Conservation (phyloP, 2,113 vertebrate species). For the Xenus cinereus region DNA sequence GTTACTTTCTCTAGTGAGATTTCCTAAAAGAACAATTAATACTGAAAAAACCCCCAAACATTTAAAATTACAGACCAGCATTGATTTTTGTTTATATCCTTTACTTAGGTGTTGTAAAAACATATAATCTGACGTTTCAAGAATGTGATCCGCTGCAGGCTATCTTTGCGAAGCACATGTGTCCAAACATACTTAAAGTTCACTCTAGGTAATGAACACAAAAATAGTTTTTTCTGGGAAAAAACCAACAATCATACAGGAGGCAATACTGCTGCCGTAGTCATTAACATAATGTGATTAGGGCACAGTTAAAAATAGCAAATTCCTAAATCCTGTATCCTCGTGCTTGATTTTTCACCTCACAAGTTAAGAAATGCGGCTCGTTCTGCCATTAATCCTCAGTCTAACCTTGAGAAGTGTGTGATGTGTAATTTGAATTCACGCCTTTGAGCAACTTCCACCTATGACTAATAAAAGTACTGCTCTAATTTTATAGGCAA, state of each 20-base stretch:
- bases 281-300: background rate
- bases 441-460: background rate
- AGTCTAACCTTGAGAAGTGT: background rate
- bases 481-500: background rate
- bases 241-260: background rate
- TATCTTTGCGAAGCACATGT: constrained; percentile 83
- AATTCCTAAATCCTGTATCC: background rate
- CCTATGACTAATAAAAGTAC: background rate
- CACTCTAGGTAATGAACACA: constrained; percentile 83
- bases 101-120: constrained; percentile 87
- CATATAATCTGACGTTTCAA: constrained; percentile 85
- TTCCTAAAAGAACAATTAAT: background rate
- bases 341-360: background rate
- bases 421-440: background rate
- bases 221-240: accelerated
- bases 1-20: background rate
- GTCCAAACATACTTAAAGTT: constrained; percentile 85
- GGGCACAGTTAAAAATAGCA: background rate
- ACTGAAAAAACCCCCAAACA: background rate
- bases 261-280: background rate
- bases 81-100: constrained; percentile 19
- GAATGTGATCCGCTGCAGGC: constrained; percentile 88
- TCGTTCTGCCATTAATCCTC: background rate
- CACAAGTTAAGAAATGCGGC: background rate
- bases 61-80: background rate